Evolutionary conservation across 2,888 invertebrate genomes (phyloP), one percentile per base, ranked within the genome.

Genomic region (Pardosa pseudoannulata): DNA sequence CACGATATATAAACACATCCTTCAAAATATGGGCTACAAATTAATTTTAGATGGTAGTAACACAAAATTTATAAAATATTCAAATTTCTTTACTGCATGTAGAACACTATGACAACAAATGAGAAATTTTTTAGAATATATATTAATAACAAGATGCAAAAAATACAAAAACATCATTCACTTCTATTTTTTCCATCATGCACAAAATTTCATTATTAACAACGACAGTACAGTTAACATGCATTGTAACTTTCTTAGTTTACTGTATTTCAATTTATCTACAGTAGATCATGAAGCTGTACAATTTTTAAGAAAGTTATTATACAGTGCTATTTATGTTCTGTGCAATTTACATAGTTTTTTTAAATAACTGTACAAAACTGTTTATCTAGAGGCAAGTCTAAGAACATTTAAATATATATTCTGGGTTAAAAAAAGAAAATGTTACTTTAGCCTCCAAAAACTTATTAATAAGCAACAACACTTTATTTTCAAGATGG

Each of bases 321-420:
- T 28, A 28, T 41, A 75, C 56, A 64, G 46, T 85, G 68, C 73
- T 31, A 32, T 50, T 67, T 29, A 31, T 67, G 41, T 62, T 74
- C 23, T 65, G 75, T 75, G 72, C 71, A 87, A 76, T 46, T 70
- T 79, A 87, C 76, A 80, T 76, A 36, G n/a, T n/a, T n/a, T n/a
- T n/a, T 72, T 56, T 46, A 64, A 62, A 46, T 7, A 79, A 85
- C 87, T 87, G 80, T 87, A 87, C 86, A 87, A 86, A 85, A 76
- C 70, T 70, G 68, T 70, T 74, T 71, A 80, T 32, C 76, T 75
- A 27, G 71, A 76, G 56, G 68, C 74, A 79, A 71, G 68, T 32
- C 5, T 36, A 36, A 36, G 6, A 36, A 36, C 36, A 36, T 36
- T 36, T n/a, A 6, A 56, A 19, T 56, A 23, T 31, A 28, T 79